Evolutionary conservation across 2,797 vertebrate genomes (phyloP).

Genomic region (Xenops minutus): DNA sequence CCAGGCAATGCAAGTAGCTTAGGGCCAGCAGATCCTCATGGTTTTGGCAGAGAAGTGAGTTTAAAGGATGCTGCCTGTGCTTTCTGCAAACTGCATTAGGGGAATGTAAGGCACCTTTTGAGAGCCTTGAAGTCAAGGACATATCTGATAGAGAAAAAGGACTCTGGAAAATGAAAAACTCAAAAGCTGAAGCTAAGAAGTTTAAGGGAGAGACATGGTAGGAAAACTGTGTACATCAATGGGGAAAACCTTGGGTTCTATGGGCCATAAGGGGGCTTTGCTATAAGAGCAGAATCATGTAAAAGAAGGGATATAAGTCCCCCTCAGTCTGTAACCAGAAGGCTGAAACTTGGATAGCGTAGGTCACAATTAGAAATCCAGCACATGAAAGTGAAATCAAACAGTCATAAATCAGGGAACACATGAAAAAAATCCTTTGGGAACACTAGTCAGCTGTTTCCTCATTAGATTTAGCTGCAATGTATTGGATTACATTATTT

Average conservation of each 20-base stretch:
- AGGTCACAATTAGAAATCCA: conserved; percentile 6
- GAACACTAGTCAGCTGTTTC: conserved; percentile 37
- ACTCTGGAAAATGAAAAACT: not conserved
- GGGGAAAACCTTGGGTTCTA: not conserved
- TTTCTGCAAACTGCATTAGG: not conserved
- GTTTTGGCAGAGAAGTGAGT: not conserved
- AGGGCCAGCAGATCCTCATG: not conserved
- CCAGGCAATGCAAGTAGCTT: not conserved
- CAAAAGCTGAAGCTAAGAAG: not conserved
- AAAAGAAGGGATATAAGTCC: not conserved
- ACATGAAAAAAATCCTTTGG: not conserved
- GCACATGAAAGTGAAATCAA: conserved; percentile 31
- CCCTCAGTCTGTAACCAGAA: not conserved
- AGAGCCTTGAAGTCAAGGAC: not conserved
- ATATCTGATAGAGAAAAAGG: not conserved
- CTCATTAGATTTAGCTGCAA: conserved; percentile 36
- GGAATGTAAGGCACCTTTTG: not conserved
- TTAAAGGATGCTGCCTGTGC: not conserved
- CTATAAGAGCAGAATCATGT: not conserved
- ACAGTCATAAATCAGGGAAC: conserved; percentile 20
- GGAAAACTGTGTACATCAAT: not conserved
- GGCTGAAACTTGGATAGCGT: not conserved
- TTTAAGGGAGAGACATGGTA: not conserved
- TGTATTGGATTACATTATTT: conserved; percentile 14
- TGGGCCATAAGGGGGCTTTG: not conserved